These are phyloP conservation scores for Drosophila rellima DNA, from an alignment of 2,888 invertebrate species.

Conservation along the genomic window DNA sequence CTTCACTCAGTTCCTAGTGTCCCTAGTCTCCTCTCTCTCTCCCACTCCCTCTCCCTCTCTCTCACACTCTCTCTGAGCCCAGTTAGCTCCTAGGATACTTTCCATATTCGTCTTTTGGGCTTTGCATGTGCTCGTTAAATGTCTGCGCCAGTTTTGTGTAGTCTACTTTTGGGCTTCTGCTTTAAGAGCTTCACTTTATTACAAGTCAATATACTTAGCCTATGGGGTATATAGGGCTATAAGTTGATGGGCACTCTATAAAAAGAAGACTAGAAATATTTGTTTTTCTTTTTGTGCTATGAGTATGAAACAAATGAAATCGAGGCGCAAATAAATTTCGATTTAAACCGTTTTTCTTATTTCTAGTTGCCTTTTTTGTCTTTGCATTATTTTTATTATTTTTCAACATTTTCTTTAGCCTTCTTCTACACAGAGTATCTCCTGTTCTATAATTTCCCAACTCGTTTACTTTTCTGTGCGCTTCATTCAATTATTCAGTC, in stretches of 20 bases:
- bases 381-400: too few species aligned
- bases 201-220: slow-evolving; percentile 2
- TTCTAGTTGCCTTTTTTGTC: too few species aligned
- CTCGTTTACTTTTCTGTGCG: slow-evolving; percentile 1
- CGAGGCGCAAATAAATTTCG: too few species aligned
- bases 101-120: slow-evolving; percentile 55
- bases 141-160: slow-evolving; percentile 49
- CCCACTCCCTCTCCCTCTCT: neutral
- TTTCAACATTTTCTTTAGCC: too few species aligned
- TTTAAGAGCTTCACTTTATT: slow-evolving; percentile 36
- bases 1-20: slow-evolving; percentile 58
- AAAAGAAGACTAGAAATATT: neutral
- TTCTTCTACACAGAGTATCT: slow-evolving; percentile 11
- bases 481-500: slow-evolving; percentile 77
- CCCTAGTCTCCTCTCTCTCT: neutral
- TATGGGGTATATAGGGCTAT: slow-evolving; percentile 6
- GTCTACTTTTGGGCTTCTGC: slow-evolving; percentile 52
- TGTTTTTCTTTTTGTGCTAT: neutral
- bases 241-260: neutral
- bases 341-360: too few species aligned
- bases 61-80: neutral
- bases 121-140: slow-evolving; percentile 75
- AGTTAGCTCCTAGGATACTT: slow-evolving; percentile 28
- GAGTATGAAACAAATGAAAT: neutral
- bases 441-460: neutral